phyloP scores from a whole-genome alignment of 2,797 vertebrate species.

The Alectoris magna region DNA sequence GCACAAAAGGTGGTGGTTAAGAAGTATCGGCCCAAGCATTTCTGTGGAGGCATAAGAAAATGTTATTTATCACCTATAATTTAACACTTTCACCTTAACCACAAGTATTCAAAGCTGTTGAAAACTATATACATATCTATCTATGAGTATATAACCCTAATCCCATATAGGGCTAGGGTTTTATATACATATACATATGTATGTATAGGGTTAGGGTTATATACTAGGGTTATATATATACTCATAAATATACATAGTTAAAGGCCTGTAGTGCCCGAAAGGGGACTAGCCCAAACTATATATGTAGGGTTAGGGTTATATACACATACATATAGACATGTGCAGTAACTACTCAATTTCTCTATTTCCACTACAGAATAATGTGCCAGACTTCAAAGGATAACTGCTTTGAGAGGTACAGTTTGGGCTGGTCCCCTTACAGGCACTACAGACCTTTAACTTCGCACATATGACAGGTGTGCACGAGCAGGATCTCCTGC shows the following conservation, averaged over 20 bases:
- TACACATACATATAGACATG: too few relatives aligned
- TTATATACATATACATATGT: too few relatives aligned
- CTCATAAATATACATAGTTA: too few relatives aligned
- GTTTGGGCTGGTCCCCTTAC: background rate
- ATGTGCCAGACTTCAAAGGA: background rate
- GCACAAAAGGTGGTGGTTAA: background rate
- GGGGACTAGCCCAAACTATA: too few relatives aligned
- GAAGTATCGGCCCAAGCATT: background rate
- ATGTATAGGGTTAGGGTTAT: too few relatives aligned
- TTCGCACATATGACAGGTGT: background rate
- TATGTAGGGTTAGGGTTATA: too few relatives aligned
- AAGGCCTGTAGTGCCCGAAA: too few relatives aligned
- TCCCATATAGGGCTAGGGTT: too few relatives aligned
- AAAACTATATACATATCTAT: background rate
- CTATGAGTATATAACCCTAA: too few relatives aligned
- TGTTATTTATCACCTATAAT: background rate
- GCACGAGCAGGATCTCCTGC: slow-evolving; percentile 19
- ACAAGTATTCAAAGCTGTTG: background rate
- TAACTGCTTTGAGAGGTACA: background rate
- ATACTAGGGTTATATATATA: too few relatives aligned
- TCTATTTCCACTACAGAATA: background rate
- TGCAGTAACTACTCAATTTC: background rate
- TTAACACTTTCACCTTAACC: background rate
- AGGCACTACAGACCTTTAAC: background rate
- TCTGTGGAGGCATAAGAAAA: background rate